A percentile compares a stretch with the other conserved stretches of the same genome.
These are phyloP conservation scores for Danaus melanippus DNA, from an alignment of 1,140 invertebrate genomes.

Conservation along the genomic window DNA sequence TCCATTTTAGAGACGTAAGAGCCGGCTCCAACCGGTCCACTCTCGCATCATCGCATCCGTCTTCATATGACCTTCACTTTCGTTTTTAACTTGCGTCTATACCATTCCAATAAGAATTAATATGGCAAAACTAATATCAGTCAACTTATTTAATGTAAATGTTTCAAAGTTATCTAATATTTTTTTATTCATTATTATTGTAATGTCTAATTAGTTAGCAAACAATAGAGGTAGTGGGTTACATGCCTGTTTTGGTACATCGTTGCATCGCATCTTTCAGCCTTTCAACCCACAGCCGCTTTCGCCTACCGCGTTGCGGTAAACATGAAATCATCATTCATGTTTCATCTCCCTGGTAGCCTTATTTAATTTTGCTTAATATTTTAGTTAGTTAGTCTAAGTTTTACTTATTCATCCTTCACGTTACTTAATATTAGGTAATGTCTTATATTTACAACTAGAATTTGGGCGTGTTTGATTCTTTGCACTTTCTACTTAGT, in stretches of 20 bases:
- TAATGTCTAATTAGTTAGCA: no score
- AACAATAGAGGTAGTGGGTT: no score
- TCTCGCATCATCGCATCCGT: slow-evolving; percentile 27
- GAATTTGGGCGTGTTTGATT: slow-evolving; percentile 31
- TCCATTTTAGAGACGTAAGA: slow-evolving; percentile 12
- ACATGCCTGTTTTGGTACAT: no score
- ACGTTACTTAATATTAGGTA: slow-evolving; percentile 3
- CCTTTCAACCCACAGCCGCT: slow-evolving; percentile 22
- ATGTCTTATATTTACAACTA: slow-evolving; percentile 8
- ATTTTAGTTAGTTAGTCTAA: slow-evolving; percentile 7
- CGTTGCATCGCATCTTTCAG: neutral
- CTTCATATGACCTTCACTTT: slow-evolving; percentile 56
- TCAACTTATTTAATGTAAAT: no score
- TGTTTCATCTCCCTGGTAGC: slow-evolving; percentile 6
- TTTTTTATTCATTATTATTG: no score
- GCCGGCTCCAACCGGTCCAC: slow-evolving; percentile 17
- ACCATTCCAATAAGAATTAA: no score
- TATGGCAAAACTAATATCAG: no score
- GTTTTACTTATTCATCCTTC: neutral
- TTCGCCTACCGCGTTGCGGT: slow-evolving; percentile 23
- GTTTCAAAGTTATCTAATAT: no score
- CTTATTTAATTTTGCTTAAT: slow-evolving; percentile 17
- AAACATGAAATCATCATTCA: slow-evolving; percentile 21
- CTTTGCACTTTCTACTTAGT: slow-evolving; percentile 52
- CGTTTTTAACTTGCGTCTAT: slow-evolving; percentile 42